phyloP scores from a whole-genome alignment of 2,113 vertebrate species.

The Eulemur rufifrons region DNA sequence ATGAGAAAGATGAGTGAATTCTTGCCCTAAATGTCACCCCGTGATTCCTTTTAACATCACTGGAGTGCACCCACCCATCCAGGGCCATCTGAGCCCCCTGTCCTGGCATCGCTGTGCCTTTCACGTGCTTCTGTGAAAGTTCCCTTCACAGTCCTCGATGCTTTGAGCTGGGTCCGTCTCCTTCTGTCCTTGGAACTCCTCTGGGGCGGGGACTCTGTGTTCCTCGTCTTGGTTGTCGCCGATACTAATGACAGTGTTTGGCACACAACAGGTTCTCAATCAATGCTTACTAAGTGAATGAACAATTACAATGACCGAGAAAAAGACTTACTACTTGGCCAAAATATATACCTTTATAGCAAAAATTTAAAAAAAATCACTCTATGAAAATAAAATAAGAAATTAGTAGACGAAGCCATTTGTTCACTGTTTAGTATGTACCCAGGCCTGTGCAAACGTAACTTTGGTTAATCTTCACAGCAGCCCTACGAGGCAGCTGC shows the following conservation, averaged over 20 bases:
- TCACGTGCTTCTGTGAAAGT: neutral
- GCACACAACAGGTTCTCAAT: neutral
- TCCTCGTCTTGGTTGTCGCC: neutral
- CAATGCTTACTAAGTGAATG: neutral
- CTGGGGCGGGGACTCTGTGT: neutral
- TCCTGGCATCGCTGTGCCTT: neutral
- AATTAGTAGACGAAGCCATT: neutral
- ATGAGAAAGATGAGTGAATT: neutral
- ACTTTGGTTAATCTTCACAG: neutral
- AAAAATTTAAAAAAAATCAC: neutral
- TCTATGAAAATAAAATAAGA: neutral
- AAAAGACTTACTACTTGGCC: neutral
- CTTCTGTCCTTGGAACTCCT: neutral
- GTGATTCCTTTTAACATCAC: neutral
- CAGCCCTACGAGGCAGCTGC: neutral
- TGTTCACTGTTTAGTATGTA: fast-evolving
- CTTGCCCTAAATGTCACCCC: neutral
- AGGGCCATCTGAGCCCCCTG: neutral
- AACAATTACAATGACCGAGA: neutral
- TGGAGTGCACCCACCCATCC: neutral
- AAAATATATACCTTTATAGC: neutral
- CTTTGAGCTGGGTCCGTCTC: neutral
- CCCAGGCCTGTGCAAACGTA: neutral
- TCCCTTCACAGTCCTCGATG: fast-evolving
- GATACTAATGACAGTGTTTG: neutral